These are phyloP conservation scores for Nemoura dubitans DNA, from an alignment of 2,888 invertebrate genomes.

Conservation along the genomic window DNA sequence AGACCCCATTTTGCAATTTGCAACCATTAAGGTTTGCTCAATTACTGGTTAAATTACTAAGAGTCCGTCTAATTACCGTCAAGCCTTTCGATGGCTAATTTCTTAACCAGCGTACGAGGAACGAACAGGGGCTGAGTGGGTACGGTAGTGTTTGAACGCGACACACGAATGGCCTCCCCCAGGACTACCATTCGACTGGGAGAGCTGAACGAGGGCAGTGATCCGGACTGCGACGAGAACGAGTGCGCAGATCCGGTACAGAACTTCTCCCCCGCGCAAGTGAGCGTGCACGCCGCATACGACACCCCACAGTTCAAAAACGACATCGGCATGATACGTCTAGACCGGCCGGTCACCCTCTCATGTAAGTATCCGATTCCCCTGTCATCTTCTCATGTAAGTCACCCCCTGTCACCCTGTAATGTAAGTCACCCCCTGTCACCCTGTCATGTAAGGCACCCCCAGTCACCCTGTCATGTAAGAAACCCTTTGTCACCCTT, in stretches of 20 bases:
- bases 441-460: conserved; percentile 44
- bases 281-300: conserved; percentile 50
- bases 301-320: conserved; percentile 57
- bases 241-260: conserved; percentile 57
- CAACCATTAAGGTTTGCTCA: too few relatives aligned
- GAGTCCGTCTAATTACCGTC: too few relatives aligned
- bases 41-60: too few relatives aligned
- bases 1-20: too few relatives aligned
- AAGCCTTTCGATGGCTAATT: too few relatives aligned
- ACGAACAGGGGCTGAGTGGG: too few relatives aligned
- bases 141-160: too few relatives aligned
- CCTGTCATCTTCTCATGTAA: conserved; percentile 41
- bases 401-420: not conserved
- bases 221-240: conserved; percentile 52
- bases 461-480: conserved; percentile 33
- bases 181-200: conserved; percentile 52
- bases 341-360: conserved; percentile 56
- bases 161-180: not conserved
- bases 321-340: conserved; percentile 77
- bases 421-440: conserved; percentile 39
- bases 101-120: too few relatives aligned
- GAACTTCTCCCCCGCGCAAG: conserved; percentile 51
- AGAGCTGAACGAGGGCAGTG: conserved; percentile 51
- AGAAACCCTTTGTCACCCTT: not conserved
- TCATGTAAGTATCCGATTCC: too few relatives aligned